Evolutionary conservation across 2,113 vertebrate genomes (phyloP), one percentile per base, ranked within the genome.

Genomic region (Osmerus eperlanus): DNA sequence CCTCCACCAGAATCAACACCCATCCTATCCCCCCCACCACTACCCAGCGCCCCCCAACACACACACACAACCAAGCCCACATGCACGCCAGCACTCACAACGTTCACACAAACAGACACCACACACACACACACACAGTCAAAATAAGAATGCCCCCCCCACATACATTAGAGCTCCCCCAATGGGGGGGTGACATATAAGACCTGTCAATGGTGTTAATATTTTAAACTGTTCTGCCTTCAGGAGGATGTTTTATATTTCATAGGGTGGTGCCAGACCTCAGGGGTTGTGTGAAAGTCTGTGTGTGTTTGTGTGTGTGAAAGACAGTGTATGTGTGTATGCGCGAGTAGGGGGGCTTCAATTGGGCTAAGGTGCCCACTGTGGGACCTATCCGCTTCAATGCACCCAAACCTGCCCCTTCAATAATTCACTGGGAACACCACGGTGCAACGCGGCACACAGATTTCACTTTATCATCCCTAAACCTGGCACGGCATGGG

Each of bases 151-250:
- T 41, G 36, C 36, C 36, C 36, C 36, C 36, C 36, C 36, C 1
- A 41, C 3, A 9, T 41, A 41, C 36, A 41, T 9, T 41, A 41
- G 36, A 41, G 36, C 29, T 71, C 70, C 72, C 61, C 72, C 79
- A 54, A 72, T 15, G 41, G 77, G 69, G 74, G 77, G 68, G 18
- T 84, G 82, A 84, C 79, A 84, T 81, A 79, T 84, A 81, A 81
- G 79, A 81, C 74, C 71, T 84, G 77, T 84, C 68, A 76, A 77
- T 75, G 71, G 67, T 70, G 78, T 84, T 81, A 84, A 84, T 81
- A 84, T 84, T 81, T 84, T 79, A 79, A 75, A 65, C 69, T 76
- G 76, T 62, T 74, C 60, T 70, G 64, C 75, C 78, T 78, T 75
- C 72, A 68, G 71, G 79, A 65, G 74, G 74, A 65, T 84, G 67